Evolutionary conservation across 2,113 vertebrate genomes (phyloP).

Genomic region (Progne subis): DNA sequence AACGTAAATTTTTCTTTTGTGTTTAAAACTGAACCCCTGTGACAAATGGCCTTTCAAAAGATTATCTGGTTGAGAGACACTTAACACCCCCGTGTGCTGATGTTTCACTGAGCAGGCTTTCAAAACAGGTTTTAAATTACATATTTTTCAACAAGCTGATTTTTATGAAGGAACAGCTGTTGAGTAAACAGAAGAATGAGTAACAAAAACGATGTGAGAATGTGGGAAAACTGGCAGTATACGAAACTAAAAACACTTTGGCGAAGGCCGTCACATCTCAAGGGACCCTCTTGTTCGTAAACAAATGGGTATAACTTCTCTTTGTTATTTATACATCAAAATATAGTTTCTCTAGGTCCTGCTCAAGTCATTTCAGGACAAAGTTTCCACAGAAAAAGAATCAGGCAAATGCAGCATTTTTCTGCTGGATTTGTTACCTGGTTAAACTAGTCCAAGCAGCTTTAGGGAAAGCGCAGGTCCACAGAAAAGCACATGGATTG

Average conservation of each 20-base stretch:
- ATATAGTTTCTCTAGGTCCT: not conserved
- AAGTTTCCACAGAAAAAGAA: not conserved
- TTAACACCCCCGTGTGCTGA: not conserved
- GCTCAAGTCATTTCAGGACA: not conserved
- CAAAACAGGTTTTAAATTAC: not conserved
- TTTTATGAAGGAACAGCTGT: not conserved
- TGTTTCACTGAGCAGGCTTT: not conserved
- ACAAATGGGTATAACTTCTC: not conserved
- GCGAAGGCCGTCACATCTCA: not conserved
- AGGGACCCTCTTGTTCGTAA: not conserved
- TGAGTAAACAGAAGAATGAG: not conserved
- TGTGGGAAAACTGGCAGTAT: not conserved
- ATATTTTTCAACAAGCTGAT: not conserved
- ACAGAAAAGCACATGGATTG: not conserved
- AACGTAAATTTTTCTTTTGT: not conserved
- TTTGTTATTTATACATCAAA: not conserved
- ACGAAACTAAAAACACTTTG: not conserved
- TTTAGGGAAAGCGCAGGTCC: not conserved
- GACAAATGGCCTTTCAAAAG: not conserved
- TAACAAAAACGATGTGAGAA: not conserved
- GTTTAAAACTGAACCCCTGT: not conserved
- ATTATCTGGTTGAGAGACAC: not conserved
- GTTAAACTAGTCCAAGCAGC: not conserved
- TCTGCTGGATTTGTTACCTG: not conserved
- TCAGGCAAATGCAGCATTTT: not conserved